Evolutionary conservation across 2,888 invertebrate species (phyloP), one percentile per base, ranked within the genome.

Genomic region (Elgonia sp.): DNA sequence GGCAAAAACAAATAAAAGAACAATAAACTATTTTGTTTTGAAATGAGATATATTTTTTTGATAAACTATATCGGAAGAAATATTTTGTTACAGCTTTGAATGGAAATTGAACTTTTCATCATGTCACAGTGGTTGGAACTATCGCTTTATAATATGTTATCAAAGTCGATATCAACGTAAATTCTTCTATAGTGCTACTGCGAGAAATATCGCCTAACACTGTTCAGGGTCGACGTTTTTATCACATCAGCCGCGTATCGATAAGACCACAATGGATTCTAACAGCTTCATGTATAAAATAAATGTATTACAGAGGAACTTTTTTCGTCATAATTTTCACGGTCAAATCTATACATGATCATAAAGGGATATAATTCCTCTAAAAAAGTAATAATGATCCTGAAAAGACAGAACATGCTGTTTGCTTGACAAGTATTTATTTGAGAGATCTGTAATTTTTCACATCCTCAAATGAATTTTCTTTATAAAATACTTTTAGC

Each of bases 201-300:
- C n/a, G 72, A 77, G 83, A 86, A 77, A 79, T 87, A 79, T 86
- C 73, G 67, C 69, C 76, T 69, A 55, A 75, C 73, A 50, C 12
- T 57, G 70, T 87, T 87, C 84, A 87, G 69, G 83, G 83, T 81
- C 70, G 84, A 75, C 76, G 60, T 87, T 87, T 87, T 87, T 84
- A 87, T 87, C 84, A 62, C 76, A 72, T 72, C 37, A 46, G 39
- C 14, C 55, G 53, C 20, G 21, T 79, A 83, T 83, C 79, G 83
- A 87, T 87, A 87, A 83, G 83, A 73, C 73, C 73, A 67, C 72
- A 73, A 83, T 86, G 62, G 79, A 83, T 79, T 79, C 72, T 73
- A 77, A 82, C 70, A 73, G 67, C 62, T 77, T 82, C 46, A 37
- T 50, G 39, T 65, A 46, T 21, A 62, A 81, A 82, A 76, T 42